Evolutionary conservation across 2,113 vertebrate species (phyloP), one percentile per base, ranked within the genome.

Genomic region (Cyanocitta stelleri): DNA sequence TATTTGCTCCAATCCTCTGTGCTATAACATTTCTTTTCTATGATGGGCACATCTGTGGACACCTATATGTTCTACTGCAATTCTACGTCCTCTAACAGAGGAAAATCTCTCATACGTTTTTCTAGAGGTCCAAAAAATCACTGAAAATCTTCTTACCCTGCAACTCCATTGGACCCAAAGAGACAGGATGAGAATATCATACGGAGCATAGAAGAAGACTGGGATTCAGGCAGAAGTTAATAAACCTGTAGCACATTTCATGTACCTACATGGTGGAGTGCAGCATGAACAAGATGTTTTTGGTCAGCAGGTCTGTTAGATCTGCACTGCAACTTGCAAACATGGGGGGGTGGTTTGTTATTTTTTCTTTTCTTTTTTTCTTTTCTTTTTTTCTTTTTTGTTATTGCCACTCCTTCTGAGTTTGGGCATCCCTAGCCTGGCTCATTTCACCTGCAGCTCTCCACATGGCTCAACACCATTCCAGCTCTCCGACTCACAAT

Each of bases 321-420:
- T n/a, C 24, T 35, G 20, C 35, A 14, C 15, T 29, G 8, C 14
- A 41, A 24, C 20, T 43, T 52, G 23, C 7, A 76, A 51, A 41
- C 3, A 16, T 13, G 32, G 33, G 17, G 24, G 1, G 1, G 5
- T 39, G 6, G 10, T 48, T 16, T 55, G 2, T 7, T 37, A 7
- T 6, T 39, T 7, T n/a, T 23, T 13, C 2, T 4, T 2, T 15
- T 43, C 13, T 16, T 19, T 33, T 13, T 32, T 14, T 21, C 4
- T 3, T 7, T 18, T 54, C n/a, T 16, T 19, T 33, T 13, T 32
- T 14, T 21, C 4, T 3, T 7, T 18, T 54, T 71, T 78, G 2
- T 35, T 67, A 35, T 83, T 62, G 14, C 7, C 4, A 3, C 16
- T 77, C 29, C 23, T 59, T 54, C 56, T 59, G 26, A 51, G 7